phyloP scores from a whole-genome alignment of 2,113 vertebrate species.

The Ceyx cyanopectus region DNA sequence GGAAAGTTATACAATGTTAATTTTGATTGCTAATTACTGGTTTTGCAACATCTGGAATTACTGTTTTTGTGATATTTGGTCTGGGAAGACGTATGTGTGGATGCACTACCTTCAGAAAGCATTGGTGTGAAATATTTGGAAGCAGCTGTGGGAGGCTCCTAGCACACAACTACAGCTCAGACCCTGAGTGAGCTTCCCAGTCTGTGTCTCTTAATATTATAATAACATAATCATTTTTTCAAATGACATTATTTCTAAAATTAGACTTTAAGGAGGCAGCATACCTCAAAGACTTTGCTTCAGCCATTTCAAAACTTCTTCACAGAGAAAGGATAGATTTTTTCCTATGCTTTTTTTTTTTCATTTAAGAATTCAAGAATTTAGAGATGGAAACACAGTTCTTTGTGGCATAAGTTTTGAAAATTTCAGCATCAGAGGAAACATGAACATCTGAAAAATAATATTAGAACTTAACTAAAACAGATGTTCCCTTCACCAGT shows the following conservation, averaged over 20 bases:
- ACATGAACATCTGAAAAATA: background rate
- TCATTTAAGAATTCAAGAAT: background rate
- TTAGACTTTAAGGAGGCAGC: too few relatives aligned
- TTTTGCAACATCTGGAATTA: background rate
- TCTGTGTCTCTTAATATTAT: too few relatives aligned
- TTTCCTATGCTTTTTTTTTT: too few relatives aligned
- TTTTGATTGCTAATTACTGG: background rate
- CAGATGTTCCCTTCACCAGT: background rate
- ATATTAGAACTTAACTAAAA: background rate
- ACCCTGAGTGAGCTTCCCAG: too few relatives aligned
- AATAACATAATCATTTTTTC: too few relatives aligned
- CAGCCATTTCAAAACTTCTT: too few relatives aligned
- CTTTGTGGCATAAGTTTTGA: background rate
- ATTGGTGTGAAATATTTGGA: too few relatives aligned
- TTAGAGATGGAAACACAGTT: background rate
- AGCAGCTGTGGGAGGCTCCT: too few relatives aligned
- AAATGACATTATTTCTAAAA: too few relatives aligned
- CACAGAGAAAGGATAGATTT: too few relatives aligned
- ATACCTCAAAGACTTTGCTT: too few relatives aligned
- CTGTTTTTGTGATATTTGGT: background rate
- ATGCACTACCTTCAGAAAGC: background rate
- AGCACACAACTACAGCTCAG: too few relatives aligned
- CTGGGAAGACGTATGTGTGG: background rate
- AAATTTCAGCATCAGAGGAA: background rate
- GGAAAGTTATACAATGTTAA: background rate